Base-by-base conservation (phyloP, 2,888 invertebrate genomes). In the Miltochrista miniata region DNA sequence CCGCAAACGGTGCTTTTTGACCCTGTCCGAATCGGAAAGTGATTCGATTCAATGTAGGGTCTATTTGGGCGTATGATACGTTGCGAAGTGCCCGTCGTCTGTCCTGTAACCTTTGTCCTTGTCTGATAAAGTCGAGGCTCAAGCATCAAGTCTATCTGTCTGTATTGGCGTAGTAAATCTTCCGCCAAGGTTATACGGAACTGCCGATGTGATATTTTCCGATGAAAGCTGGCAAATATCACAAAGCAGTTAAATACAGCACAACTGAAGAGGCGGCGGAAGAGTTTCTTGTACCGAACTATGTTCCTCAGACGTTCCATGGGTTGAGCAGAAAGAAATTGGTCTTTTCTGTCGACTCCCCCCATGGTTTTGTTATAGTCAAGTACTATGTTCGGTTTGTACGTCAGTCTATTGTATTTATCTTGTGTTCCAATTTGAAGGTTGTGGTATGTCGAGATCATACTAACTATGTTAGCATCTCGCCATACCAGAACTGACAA, bases 281-380 rank as follows among this genome's bases (percentile, higher is more conserved):
- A 61, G 0, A 64, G 35, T 37, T 57, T 61, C 14, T 59, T 64
- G 18, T 60, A 56, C 58, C 70, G 72, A 0, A 67, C 34, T 7
- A 29, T 51, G 30, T 51, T 63, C 8, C 11, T 31, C 1, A 9
- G 2, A 9, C 67, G 36, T 52, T 69, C 68, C 37, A 68, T 8
- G 7, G 67, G 62, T 0, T 67, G 57, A 42, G 61, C 60, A 13
- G 68, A 60, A n/a, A 72, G 33, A 24, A 53, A 53, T 41, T 74
- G 73, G 29, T 75, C 66, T 51, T 70, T 78, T 2, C 56, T 49
- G 41, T 72, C 70, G 7, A 72, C 58, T 10, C 69, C 71, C 3
- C 69, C 71, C 68, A 72, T 70, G 41, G 45, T 37, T 29, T 54
- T 69, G 41, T 68, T 72, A n/a, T 60, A 64, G 29, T 64, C 54